Evolutionary conservation across 1,140 invertebrate species (phyloP), one percentile per base, ranked within the genome.

Genomic region (Aphis gossypii): DNA sequence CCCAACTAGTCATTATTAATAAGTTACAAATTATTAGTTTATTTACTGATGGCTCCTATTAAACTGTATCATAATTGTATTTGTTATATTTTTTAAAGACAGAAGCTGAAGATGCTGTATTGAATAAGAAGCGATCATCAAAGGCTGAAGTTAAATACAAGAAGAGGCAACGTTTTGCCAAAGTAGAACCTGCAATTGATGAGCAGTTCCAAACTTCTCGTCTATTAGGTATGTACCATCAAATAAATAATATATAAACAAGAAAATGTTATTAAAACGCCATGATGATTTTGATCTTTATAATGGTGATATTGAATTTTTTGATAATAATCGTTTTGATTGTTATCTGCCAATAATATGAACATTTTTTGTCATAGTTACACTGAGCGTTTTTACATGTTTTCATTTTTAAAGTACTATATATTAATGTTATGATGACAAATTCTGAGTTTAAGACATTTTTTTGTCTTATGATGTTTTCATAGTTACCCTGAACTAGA

Each of bases 191-290:
- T 94, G 97, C 97, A 94, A 95, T 99, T 82, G 98, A 99, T 96
- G 99, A 99, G 95, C 99, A 99, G 95, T 99, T 99, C 96, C 96
- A 97, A 94, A 98, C 98, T 95, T 99, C 99, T 94, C 97, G 99
- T 95, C 96, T 99, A 94, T 96, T 99, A 95, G 98, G 98, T 98
- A 96, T 95, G 95, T 87, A 48, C 2, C 95, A 90, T 84, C 3
- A 94, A 44, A 38, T 54, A 0, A 87, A 8, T 35, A 35, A 51
- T 35, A 21, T 60, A 25, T 60, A 4, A 18, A 14, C 4, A n/a
- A n/a, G 30, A 68, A 68, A 5, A 68, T 18, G n/a, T n/a, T 14
- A 30, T 30, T 68, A 4, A 18, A 87, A 38, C 88, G 44, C 84
- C 18, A 84, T 86, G 92, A 94, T 94, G 91, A 94, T 82, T 48